Percentiles rank a stretch among this genome's conserved stretches.
Evolutionary conservation across 2,888 invertebrate genomes (phyloP).

Genomic region (Eilema griseolum): DNA sequence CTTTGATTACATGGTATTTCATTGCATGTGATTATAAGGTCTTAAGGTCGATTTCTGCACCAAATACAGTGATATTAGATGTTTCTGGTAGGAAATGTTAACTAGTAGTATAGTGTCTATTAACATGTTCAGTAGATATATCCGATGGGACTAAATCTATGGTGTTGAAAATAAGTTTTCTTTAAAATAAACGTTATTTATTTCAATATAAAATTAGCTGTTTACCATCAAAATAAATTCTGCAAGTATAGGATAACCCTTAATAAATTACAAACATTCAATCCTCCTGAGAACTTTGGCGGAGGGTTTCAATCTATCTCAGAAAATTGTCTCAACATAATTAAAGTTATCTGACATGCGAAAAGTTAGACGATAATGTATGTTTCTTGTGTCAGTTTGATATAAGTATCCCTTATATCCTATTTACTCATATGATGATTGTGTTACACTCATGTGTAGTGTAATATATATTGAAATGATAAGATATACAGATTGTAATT

Average conservation of each 20-base stretch:
- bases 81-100: no score
- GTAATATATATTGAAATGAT: not conserved
- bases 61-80: no score
- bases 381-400: conserved; percentile 31
- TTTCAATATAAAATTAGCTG: not conserved
- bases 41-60: no score
- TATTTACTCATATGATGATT: not conserved
- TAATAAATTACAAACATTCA: not conserved
- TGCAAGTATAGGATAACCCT: not conserved
- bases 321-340: conserved; percentile 46
- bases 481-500: not conserved
- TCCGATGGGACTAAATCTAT: not conserved
- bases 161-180: not conserved
- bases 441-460: no score
- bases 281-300: not conserved
- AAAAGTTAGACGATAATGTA: conserved; percentile 38
- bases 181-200: not conserved
- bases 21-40: no score
- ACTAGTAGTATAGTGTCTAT: no score
- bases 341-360: conserved; percentile 38
- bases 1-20: no score
- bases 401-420: not conserved
- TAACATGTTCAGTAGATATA: not conserved
- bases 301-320: conserved; percentile 22
- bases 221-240: not conserved